Conservation (phyloP, 2,888 invertebrate genomes). For the Lasioglossum lativentre region DNA sequence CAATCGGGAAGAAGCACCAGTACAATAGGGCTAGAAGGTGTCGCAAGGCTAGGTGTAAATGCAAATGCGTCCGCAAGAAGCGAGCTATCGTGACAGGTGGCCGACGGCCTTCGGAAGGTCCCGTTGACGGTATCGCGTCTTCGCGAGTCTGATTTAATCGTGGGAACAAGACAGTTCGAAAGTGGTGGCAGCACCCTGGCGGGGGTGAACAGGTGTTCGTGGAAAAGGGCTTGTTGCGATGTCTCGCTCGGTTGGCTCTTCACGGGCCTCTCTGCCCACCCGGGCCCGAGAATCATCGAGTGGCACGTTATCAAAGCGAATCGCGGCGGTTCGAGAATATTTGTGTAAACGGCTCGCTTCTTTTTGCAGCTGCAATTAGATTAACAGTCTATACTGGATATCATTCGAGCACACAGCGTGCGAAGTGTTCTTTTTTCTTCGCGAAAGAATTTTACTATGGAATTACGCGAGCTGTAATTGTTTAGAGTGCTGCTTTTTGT, state of each 20-base stretch:
- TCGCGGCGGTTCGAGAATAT: background rate
- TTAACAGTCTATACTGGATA: background rate
- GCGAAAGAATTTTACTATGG: background rate
- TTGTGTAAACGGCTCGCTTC: background rate
- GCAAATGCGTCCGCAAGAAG: slow-evolving; percentile 39
- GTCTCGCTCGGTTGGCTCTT: slow-evolving; percentile 75
- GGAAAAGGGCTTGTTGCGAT: slow-evolving; percentile 65
- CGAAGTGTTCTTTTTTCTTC: background rate
- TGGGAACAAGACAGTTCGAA: slow-evolving; percentile 76
- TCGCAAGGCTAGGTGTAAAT: slow-evolving; percentile 15
- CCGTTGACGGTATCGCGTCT: slow-evolving; percentile 69
- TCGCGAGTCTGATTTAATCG: slow-evolving; percentile 79
- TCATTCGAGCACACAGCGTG: background rate
- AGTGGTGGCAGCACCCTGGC: slow-evolving; percentile 40
- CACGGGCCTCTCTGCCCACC: slow-evolving; percentile 46
- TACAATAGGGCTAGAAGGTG: slow-evolving; percentile 6
- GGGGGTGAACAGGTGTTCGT: slow-evolving; percentile 77
- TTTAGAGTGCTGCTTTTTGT: background rate
- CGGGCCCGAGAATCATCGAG: slow-evolving; percentile 23
- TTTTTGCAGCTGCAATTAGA: background rate
- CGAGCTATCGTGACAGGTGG: slow-evolving; percentile 72
- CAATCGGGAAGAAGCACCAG: background rate
- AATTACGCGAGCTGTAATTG: background rate
- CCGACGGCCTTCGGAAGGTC: slow-evolving; percentile 77
- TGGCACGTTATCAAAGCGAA: slow-evolving; percentile 39